Percentiles rank a stretch among this genome's conserved stretches.
Conservation (phyloP, 2,113 vertebrate species). For the Campylomormyrus tamandua region DNA sequence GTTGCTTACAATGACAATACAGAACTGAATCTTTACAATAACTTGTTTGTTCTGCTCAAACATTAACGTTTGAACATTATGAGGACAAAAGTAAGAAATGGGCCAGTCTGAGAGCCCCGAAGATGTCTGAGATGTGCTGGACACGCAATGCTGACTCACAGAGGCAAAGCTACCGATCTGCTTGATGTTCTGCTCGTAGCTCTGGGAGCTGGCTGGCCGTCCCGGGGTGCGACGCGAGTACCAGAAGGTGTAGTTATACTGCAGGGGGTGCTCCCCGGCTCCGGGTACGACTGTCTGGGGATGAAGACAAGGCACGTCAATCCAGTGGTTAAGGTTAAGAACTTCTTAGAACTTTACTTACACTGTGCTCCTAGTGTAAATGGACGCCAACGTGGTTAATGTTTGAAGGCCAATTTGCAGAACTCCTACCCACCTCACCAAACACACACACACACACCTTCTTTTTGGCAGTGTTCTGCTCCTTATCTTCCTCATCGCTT, state of each 20-base stretch:
- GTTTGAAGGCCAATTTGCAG: background rate
- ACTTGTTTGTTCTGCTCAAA: background rate
- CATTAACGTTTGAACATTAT: background rate
- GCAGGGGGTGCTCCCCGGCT: slow-evolving; percentile 68
- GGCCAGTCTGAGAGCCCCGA: background rate
- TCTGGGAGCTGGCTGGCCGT: slow-evolving; percentile 69
- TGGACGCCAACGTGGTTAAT: background rate
- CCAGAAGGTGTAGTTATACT: slow-evolving; percentile 75
- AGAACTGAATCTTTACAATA: background rate
- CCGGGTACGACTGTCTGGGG: slow-evolving; percentile 59
- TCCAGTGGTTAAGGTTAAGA: background rate
- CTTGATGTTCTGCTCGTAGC: slow-evolving; percentile 75
- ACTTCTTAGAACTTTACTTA: background rate
- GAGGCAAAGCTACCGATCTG: slow-evolving; percentile 73
- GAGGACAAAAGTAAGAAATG: background rate
- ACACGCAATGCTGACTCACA: slow-evolving; percentile 37
- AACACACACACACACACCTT: slow-evolving; percentile 43
- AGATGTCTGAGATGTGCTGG: background rate
- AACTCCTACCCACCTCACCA: background rate
- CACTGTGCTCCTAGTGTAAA: background rate
- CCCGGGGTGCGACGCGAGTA: slow-evolving; percentile 72
- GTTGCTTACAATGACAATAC: background rate
- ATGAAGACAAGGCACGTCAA: background rate
- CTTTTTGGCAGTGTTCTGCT: slow-evolving; percentile 51
- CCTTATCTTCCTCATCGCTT: slow-evolving; percentile 60